Conservation (phyloP, 2,888 invertebrate genomes). For the Sabellastarte sp. region DNA sequence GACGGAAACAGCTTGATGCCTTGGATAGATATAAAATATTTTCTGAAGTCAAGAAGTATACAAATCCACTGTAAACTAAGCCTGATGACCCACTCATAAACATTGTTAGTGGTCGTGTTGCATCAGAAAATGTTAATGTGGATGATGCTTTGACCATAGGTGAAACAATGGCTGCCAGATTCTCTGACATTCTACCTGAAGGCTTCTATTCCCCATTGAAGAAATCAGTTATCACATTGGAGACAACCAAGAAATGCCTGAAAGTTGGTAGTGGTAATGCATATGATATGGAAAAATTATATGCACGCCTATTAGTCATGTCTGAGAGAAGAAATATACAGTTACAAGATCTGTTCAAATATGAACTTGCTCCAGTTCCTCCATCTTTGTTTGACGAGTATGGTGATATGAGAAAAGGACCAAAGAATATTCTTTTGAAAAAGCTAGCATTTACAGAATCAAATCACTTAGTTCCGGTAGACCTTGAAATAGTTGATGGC, state of each 20-base stretch:
- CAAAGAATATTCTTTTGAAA: too few species aligned
- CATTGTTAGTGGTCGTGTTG: not conserved
- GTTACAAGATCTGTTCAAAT: not conserved
- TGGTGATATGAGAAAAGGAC: too few species aligned
- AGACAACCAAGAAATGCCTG: constrained; percentile 1
- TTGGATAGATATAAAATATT: constrained; percentile 1
- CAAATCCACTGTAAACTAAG: constrained; percentile 1
- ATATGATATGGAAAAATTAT: constrained; percentile 6
- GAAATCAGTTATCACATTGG: constrained; percentile 8
- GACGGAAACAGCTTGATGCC: constrained; percentile 1
- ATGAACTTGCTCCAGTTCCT: not conserved
- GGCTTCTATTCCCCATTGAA: constrained; percentile 3
- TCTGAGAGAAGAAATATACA: not conserved
- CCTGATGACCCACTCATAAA: not conserved
- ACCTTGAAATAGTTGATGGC: too few species aligned
- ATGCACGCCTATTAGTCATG: not conserved
- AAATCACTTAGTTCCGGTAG: too few species aligned
- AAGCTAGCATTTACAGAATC: too few species aligned
- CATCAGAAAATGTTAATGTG: constrained; percentile 5
- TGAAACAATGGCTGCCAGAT: not conserved
- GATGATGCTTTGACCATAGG: constrained; percentile 6
- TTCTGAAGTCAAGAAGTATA: constrained; percentile 1
- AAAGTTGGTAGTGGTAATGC: not conserved
- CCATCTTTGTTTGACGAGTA: not conserved
- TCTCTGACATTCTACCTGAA: not conserved